Base-by-base conservation (phyloP, 2,888 invertebrate genomes). In the Danaus chrysippus region DNA sequence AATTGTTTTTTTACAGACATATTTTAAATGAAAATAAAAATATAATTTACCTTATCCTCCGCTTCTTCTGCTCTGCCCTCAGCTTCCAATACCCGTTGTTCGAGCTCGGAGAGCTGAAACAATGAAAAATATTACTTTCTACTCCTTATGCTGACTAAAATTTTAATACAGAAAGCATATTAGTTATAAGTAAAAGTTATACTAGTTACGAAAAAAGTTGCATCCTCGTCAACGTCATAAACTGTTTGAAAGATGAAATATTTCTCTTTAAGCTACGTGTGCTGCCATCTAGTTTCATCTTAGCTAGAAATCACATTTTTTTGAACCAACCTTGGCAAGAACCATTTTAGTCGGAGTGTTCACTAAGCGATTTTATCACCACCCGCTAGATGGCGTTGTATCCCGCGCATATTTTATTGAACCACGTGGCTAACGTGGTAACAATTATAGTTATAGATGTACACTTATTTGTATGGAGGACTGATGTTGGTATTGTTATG, bases 31-130 rank as follows among this genome's bases (percentile, higher is more conserved):
- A 34, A 34, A 49, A 56, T 44, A 57, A 62, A 59, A 61, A 65
- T 61, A 59, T 11, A 61, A 75, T 87, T 92, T 93, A 98, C 98
- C 96, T 97, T 97, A 90, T 97, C 97, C 90, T 98, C 97, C 68
- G 98, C 97, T 87, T 97, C 96, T 82, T 97, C 97, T 59, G 97
- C 97, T 76, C 97, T 93, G 76, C 96, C 95, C 91, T 98, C 98
- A 75, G 97, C 97, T 87, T 97, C 97, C 87, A 96, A 93, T 82
- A 97, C 97, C 77, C 97, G 94, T 83, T 96, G 96, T 90, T 98
- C 97, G 91, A 98, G 93, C 92, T 98, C 97, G 86, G 97, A 96
- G 91, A 98, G 94, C 97, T 98, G 93, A 69, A 95, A 95, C 82
- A 86, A 85, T 71, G 70, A 70, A 73, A 53, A 54, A 55, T 19